A percentile compares a stretch with the other conserved stretches of the same genome.
phyloP scores from a whole-genome alignment of 2,888 invertebrate genomes.

The Pasiphila rectangulata region DNA sequence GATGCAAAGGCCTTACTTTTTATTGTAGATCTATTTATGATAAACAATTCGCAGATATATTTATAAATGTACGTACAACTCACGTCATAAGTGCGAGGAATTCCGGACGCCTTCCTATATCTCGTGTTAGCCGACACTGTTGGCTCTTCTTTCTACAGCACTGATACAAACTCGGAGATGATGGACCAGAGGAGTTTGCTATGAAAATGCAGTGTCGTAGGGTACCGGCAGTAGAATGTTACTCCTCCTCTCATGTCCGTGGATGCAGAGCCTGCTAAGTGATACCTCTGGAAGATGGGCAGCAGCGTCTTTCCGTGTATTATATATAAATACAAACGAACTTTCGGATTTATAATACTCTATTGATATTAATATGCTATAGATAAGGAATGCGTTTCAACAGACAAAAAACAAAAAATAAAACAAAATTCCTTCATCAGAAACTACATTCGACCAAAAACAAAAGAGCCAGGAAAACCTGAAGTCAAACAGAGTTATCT shows the following conservation, averaged over 20 bases:
- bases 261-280: no score
- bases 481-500: conserved; percentile 9
- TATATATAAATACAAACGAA: no score
- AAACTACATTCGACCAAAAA: background rate
- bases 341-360: no score
- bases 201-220: no score
- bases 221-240: no score
- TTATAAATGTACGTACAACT: conserved; percentile 30
- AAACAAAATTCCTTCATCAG: background rate
- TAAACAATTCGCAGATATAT: conserved; percentile 10
- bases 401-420: background rate
- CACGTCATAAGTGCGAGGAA: conserved; percentile 24
- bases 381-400: no score
- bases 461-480: conserved; percentile 3
- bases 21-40: no score
- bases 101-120: conserved; percentile 20
- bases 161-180: conserved; percentile 13
- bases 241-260: no score
- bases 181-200: background rate
- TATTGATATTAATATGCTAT: no score
- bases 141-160: conserved; percentile 28
- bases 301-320: no score
- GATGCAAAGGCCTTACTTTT: no score
- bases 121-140: conserved; percentile 26
- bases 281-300: no score